Base-by-base conservation (phyloP, 1,140 invertebrate species). In the Drosophila micromelanica region DNA sequence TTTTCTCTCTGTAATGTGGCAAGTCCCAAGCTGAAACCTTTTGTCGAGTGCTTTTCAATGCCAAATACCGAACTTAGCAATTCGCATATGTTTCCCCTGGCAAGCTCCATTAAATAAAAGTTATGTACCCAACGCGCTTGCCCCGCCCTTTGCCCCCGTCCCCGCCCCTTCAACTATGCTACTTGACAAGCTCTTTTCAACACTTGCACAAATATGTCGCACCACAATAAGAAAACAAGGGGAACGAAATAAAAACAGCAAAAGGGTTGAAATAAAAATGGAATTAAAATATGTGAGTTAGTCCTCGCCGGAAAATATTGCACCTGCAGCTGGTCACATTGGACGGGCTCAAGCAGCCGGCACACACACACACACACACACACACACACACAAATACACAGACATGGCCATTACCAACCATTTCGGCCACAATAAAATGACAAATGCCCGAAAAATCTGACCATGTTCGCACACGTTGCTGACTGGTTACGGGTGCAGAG, bases 391-490 rank as follows among this genome's bases (percentile, higher is more conserved):
- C n/a, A n/a, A 35, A 20, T 9, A 59, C 57, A 59, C 52, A 46
- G 2, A 30, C 9, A 38, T 52, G 62, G 59, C 80, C 80, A 79
- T 84, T 84, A 84, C 80, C 80, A 72, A 84, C 72, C 73, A 76
- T 85, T 85, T 85, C 68, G 73, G 74, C 81, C 81, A 80, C 81
- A 86, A 86, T 86, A 86, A 86, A 86, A 86, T 86, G 81, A 86
- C 81, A 86, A 86, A 86, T 86, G 78, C 77, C 74, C 74, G 63
- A 86, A 86, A 86, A 86, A 86, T 86, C 81, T 80, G 73, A 57
- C 51, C 80, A 85, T 85, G 81, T 86, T 74, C 73, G 69, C 74
- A 78, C 73, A 77, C 77, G 59, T 67, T 69, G 15, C 57, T 27
- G 55, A 45, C 30, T 48, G 52, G 38, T 49, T 55, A 43, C 38